Percentiles rank a stretch among this genome's conserved stretches.
These are phyloP conservation scores for Hypanus sabinus DNA, from an alignment of 2,113 vertebrate genomes.

Conservation along the genomic window DNA sequence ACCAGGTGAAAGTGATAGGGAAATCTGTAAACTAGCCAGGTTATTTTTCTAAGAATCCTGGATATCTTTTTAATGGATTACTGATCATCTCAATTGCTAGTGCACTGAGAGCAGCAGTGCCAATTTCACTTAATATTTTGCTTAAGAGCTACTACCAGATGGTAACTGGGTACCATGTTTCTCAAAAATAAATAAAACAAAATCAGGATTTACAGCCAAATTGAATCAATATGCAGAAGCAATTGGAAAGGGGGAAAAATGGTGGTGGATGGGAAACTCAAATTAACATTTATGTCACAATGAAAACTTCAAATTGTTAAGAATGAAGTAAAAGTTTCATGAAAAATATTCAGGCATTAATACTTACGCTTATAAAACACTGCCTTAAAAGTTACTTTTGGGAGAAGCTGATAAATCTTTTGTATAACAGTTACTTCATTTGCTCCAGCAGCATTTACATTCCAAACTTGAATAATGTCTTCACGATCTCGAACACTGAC, in stretches of 20 bases:
- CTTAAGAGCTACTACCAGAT: neutral
- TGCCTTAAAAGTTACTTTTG: constrained; percentile 78
- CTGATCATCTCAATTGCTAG: neutral
- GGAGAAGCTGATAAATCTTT: constrained; percentile 83
- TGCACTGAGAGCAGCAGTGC: neutral
- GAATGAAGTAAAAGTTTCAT: neutral
- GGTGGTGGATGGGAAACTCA: neutral
- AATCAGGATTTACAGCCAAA: neutral
- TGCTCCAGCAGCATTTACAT: constrained; percentile 77
- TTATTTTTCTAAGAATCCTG: neutral
- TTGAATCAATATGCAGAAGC: neutral
- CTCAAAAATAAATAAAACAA: neutral
- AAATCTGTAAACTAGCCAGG: neutral
- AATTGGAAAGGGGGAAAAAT: neutral
- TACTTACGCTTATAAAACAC: constrained; percentile 96
- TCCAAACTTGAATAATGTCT: constrained; percentile 91
- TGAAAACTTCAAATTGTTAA: constrained; percentile 19
- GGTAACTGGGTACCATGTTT: neutral
- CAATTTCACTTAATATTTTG: neutral
- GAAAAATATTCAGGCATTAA: constrained; percentile 17
- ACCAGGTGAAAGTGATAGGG: neutral
- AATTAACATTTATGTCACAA: neutral
- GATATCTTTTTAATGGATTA: neutral
- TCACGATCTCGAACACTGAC: constrained; percentile 84
- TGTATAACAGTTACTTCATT: constrained; percentile 78